Base-by-base conservation (phyloP, 2,113 vertebrate species). In the Etheostoma spectabile region DNA sequence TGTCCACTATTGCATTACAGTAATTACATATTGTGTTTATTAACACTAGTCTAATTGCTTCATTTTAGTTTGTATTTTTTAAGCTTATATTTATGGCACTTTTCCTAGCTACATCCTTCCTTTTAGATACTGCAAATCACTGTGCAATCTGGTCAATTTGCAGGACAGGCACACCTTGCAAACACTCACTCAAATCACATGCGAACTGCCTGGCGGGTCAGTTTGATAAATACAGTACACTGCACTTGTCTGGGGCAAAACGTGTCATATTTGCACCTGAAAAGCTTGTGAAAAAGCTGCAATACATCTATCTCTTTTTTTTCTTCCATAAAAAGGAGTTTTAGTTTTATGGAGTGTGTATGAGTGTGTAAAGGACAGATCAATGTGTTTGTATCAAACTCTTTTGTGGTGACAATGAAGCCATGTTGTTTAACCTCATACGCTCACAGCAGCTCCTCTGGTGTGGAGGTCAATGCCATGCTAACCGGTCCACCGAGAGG, bases 381-480 rank as follows among this genome's bases (percentile, higher is more conserved):
- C 74, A 74, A 65, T 27, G 42, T 51, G 64, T 67, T 45, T 61
- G 24, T 35, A 8, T 77, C 46, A 69, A 6, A 12, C 68, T 66
- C 69, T 60, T 73, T 24, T 2, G 0, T 55, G 49, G 66, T 30
- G 74, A 63, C 61, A 49, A 10, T 14, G 45, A 30, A 24, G 19
- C 30, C 42, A 45, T 7, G 18, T 57, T 64, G 64, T 78, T 78
- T 12, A 62, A 16, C 51, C 18, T 22, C 35, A 30, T 57, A 49
- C 33, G 59, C 27, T 49, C 49, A 35, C 65, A 55, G 35, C 19
- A 64, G 14, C 22, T 46, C n/a, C 46, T 49, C 83, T 68, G 38
- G 66, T 77, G 72, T 78, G 66, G 74, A 53, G 63, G 53, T 38
- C 57, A 42, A 76, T 33, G 57, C 53, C 84, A 76, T 80, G 61